phyloP scores from a whole-genome alignment of 1,140 invertebrate species.

The Drosophila ohnishii region DNA sequence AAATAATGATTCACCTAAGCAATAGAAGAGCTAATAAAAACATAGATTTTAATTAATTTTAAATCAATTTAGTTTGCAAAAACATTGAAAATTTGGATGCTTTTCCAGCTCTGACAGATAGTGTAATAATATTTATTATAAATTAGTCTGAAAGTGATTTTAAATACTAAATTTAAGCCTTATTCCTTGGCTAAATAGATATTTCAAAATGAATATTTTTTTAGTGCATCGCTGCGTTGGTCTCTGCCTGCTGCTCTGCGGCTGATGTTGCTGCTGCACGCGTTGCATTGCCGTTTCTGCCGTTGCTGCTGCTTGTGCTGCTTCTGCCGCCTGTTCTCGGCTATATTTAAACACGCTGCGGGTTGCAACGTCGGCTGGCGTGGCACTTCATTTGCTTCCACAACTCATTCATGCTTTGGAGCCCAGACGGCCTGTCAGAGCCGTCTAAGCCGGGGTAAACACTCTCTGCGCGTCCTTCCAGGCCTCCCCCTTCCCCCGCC shows the following conservation, averaged over 20 bases:
- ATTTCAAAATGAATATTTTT: not conserved
- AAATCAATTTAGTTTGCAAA: not conserved
- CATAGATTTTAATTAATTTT: not conserved
- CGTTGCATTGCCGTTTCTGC: slow-evolving; percentile 59
- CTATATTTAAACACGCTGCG: slow-evolving; percentile 79
- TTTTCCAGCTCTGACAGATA: not conserved
- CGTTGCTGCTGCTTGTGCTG: slow-evolving; percentile 8
- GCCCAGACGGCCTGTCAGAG: slow-evolving; percentile 57
- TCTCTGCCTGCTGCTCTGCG: slow-evolving; percentile 24
- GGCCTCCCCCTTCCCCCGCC: not conserved
- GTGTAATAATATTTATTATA: not conserved
- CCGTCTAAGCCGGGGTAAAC: slow-evolving; percentile 77
- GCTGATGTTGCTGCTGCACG: slow-evolving; percentile 55
- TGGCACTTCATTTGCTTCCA: slow-evolving; percentile 82
- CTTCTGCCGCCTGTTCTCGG: slow-evolving; percentile 49
- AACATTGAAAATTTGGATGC: not conserved
- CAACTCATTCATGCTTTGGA: slow-evolving; percentile 81
- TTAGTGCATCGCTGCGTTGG: slow-evolving; percentile 34
- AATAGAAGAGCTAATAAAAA: not conserved
- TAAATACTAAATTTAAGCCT: not conserved
- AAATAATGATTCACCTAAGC: not conserved
- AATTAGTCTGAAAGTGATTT: not conserved
- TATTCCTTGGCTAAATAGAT: not conserved
- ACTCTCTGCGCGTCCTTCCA: slow-evolving; percentile 42
- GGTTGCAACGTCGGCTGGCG: slow-evolving; percentile 67